These are phyloP conservation scores for Gavia stellata DNA, from an alignment of 2,113 vertebrate species.

Conservation along the genomic window DNA sequence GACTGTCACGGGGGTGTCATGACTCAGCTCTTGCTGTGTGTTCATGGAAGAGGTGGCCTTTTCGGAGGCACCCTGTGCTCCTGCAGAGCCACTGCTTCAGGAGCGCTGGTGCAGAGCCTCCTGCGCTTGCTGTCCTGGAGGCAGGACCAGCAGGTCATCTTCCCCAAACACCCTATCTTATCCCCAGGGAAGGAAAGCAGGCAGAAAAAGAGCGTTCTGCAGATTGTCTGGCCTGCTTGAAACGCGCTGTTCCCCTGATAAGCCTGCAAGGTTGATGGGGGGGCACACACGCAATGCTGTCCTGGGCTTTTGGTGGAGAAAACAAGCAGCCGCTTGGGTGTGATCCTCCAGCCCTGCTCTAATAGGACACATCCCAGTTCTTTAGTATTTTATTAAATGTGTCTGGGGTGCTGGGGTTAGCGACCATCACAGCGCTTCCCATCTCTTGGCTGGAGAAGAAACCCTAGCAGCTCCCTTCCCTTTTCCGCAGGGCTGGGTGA, in stretches of 20 bases:
- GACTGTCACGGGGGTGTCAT: not conserved
- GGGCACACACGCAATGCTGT: fast-evolving
- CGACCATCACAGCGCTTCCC: not conserved
- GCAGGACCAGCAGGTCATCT: not conserved
- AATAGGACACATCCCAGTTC: not conserved
- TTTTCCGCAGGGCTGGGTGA: not conserved
- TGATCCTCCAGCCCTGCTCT: not conserved
- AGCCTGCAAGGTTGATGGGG: not conserved
- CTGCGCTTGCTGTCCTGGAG: fast-evolving
- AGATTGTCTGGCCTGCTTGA: not conserved
- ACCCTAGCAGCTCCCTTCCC: not conserved
- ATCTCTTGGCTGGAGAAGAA: not conserved
- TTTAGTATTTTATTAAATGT: not conserved
- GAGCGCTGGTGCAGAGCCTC: not conserved
- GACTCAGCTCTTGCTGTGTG: not conserved
- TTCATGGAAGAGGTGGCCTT: not conserved
- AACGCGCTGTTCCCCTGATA: not conserved
- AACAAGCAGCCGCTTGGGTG: not conserved
- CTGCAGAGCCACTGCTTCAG: not conserved
- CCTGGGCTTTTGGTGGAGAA: not conserved
- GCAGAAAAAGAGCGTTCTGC: not conserved
- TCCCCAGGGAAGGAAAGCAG: not conserved
- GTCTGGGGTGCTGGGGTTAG: not conserved
- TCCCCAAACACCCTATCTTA: not conserved
- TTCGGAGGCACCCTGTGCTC: not conserved